Base-by-base conservation (phyloP, 2,888 invertebrate species). In the Furcula furcula region DNA sequence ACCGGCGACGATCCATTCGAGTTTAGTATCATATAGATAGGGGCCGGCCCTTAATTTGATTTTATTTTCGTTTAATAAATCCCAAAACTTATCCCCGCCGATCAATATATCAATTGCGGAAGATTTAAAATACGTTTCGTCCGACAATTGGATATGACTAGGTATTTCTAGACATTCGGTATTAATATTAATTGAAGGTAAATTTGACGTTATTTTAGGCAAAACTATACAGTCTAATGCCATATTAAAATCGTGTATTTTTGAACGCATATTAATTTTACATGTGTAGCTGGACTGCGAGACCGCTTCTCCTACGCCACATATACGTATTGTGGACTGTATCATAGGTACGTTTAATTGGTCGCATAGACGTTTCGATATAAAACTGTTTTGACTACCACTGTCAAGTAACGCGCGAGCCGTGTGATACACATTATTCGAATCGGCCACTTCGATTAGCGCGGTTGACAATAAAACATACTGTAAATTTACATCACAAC, bases 361-460 rank as follows among this genome's bases (percentile, higher is more conserved):
- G 9, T 21, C 15, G 7, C n/a, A 27, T 22, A 34, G 20, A 7
- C n/a, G 20, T 34, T 34, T 21, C 9, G 28, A 10, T 9, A 34
- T 34, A 18, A 34, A 34, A 28, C 28, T 7, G 11, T 9, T 13
- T 11, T 27, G 27, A 21, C 33, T 33, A 7, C 33, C 33, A 11
- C 21, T 33, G 13, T 33, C 33, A 20, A 26, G 32, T 7, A 26
- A 11, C n/a, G 31, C 31, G 3, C 31, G 31, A 4, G 15, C 16
- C 13, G 28, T 34, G 15, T 28, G 33, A n/a, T n/a, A n/a, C n/a
- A n/a, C n/a, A n/a, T n/a, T n/a, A n/a, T n/a, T n/a, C n/a, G n/a
- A n/a, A n/a, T 20, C 13, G 21, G 16, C 16, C 16, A 16, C 16
- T 16, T 16, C 16, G 16, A 16, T 16, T 16, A 16, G n/a, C n/a